A percentile compares a stretch with the other conserved stretches of the same genome.
phyloP scores from a whole-genome alignment of 2,797 vertebrate genomes.

The Pipistrellus pygmaeus region DNA sequence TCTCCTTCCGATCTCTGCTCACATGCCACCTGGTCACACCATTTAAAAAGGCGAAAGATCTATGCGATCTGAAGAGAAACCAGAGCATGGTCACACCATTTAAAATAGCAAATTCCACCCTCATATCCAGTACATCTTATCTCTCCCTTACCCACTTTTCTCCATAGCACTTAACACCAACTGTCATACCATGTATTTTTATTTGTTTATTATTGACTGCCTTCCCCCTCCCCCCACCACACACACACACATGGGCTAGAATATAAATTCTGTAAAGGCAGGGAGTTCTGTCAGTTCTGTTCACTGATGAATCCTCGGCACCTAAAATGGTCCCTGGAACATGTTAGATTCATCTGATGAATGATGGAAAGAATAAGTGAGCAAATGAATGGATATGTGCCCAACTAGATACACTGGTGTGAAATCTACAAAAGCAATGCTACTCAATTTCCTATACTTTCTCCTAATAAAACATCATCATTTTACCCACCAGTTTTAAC shows the following conservation, averaged over 20 bases:
- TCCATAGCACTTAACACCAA: slow-evolving; percentile 58
- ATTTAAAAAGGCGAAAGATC: too few species aligned
- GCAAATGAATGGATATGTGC: neutral
- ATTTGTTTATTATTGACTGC: slow-evolving; percentile 60
- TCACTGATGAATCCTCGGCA: neutral
- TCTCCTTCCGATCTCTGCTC: slow-evolving; percentile 67
- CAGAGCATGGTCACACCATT: slow-evolving; percentile 70
- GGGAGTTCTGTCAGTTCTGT: neutral
- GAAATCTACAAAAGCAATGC: slow-evolving; percentile 26
- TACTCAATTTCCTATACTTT: slow-evolving; percentile 17
- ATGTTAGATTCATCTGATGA: neutral
- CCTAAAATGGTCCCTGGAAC: slow-evolving; percentile 38
- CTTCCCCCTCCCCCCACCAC: too few species aligned
- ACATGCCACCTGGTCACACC: slow-evolving; percentile 69
- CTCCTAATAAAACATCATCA: slow-evolving; percentile 40
- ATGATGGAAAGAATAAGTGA: slow-evolving; percentile 28
- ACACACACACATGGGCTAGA: neutral
- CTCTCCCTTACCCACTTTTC: slow-evolving; percentile 60
- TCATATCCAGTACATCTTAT: neutral
- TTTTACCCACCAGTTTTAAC: slow-evolving; percentile 38
- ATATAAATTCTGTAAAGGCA: neutral
- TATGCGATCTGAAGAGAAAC: too few species aligned
- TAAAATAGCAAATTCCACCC: slow-evolving; percentile 72
- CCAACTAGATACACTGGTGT: neutral
- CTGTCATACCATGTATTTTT: slow-evolving; percentile 13